These are phyloP conservation scores for Typhlichthys eigenmanni DNA, from an alignment of 2,797 vertebrate species.

Conservation along the genomic window DNA sequence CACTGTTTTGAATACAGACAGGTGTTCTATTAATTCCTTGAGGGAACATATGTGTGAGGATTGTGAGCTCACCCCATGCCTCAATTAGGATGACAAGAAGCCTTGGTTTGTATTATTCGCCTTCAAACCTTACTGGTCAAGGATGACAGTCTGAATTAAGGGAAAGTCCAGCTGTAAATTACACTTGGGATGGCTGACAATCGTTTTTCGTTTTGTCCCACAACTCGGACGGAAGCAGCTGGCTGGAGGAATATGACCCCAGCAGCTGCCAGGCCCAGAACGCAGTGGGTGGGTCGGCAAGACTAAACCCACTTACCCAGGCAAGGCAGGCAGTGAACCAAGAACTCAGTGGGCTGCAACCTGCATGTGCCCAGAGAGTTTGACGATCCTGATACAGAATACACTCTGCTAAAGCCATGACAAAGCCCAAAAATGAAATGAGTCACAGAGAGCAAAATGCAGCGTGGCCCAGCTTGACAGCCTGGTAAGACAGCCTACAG, in stretches of 20 bases:
- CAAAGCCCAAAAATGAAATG: slow-evolving; percentile 35
- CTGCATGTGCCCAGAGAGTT: slow-evolving; percentile 54
- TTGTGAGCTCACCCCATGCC: no score
- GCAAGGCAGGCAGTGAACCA: slow-evolving; percentile 18
- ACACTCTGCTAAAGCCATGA: slow-evolving; percentile 30
- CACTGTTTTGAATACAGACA: no score
- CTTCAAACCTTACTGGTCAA: no score
- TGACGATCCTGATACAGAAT: slow-evolving; percentile 31
- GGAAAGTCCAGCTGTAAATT: slow-evolving; percentile 1
- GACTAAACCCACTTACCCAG: slow-evolving; percentile 19
- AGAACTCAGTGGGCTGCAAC: slow-evolving; percentile 47
- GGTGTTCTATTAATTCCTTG: no score
- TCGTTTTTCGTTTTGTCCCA: slow-evolving; percentile 33
- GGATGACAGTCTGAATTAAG: not conserved
- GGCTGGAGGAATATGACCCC: slow-evolving; percentile 36
- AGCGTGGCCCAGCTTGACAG: slow-evolving; percentile 24
- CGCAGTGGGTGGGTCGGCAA: slow-evolving; percentile 2
- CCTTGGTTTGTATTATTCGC: no score
- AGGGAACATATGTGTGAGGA: no score
- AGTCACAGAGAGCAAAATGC: slow-evolving; percentile 33
- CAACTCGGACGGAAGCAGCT: slow-evolving; percentile 45
- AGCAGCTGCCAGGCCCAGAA: slow-evolving; percentile 30
- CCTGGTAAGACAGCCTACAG: slow-evolving; percentile 23
- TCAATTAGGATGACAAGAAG: no score
- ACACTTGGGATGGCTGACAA: slow-evolving; percentile 15